Evolutionary conservation across 1,140 invertebrate genomes (phyloP).

Genomic region (Whitmania pigra): DNA sequence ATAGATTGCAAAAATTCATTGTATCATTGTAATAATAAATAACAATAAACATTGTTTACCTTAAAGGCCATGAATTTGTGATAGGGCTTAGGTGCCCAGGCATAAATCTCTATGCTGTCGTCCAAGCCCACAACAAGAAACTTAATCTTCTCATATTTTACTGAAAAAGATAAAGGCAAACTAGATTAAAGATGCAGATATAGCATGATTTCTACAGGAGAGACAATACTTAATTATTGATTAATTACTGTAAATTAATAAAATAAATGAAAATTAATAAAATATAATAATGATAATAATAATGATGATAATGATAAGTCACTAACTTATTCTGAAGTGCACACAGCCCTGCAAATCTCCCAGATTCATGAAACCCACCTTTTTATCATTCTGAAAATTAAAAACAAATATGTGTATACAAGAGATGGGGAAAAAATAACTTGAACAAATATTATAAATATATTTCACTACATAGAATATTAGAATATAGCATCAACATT

Average conservation of each 20-base stretch:
- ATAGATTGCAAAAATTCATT: no score
- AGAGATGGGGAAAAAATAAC: background rate
- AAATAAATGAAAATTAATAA: no score
- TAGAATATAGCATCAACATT: background rate
- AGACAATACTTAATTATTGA: no score
- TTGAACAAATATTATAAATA: background rate
- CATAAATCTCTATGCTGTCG: slow-evolving; percentile 97
- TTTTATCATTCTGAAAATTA: slow-evolving; percentile 5
- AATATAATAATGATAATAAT: no score
- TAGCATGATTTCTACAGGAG: no score
- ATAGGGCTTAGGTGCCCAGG: slow-evolving; percentile 98
- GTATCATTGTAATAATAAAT: background rate
- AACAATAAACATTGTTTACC: slow-evolving; percentile 32
- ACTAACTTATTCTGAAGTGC: slow-evolving; percentile 71
- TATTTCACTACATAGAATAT: background rate
- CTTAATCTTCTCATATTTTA: slow-evolving; percentile 51
- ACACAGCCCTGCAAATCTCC: slow-evolving; percentile 91
- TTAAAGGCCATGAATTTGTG: slow-evolving; percentile 99
- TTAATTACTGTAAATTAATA: no score
- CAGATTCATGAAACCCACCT: slow-evolving; percentile 85
- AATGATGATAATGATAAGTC: background rate
- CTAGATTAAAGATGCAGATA: no score
- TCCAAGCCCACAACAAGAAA: slow-evolving; percentile 96
- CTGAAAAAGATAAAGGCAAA: slow-evolving; percentile 21
- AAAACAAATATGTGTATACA: background rate